Evolutionary conservation across 2,797 vertebrate species (phyloP), one percentile per base, ranked within the genome.

Genomic region (Neosalanx taihuensis): DNA sequence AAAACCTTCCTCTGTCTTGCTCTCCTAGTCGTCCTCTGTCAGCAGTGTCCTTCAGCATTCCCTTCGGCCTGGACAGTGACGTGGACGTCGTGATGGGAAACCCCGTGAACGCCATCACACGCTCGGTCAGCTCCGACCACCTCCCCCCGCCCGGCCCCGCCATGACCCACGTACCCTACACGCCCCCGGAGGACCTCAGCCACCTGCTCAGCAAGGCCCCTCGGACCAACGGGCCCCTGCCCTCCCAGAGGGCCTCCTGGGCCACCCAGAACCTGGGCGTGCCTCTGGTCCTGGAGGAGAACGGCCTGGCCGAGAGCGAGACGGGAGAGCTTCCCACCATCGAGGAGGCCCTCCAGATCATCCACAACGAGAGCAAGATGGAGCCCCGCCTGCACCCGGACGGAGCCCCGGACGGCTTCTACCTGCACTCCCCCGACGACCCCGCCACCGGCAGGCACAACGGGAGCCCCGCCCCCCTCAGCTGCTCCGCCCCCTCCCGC

Each of bases 61-160:
- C 96, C 69, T 98, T 98, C 85, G 95, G 96, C 74, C 88, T 98
- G 87, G 96, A 98, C 90, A 98, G 96, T 74, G 96, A 98, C 26
- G 95, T 98, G 74, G 96, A 97, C 71, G 91, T 97, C 26, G 95
- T 97, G 71, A 97, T 96, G 96, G 96, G 96, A 23, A 94, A 97
- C 86, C 95, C 96, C 0, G 91, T 95, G 17, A 79, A 76, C n/a
- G 72, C 76, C 37, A 92, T 97, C 13, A 93, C 94, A 12, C 95
- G 95, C 68, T 97, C 96, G 0, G 85, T 94, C 82, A 98, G 96
- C 83, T 96, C 94, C 0, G 96, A 97, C 86, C 94, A 94, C 80
- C 89, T 97, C 67, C 92, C 92, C 30, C 92, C 93, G 49, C 41
- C 75, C 6, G 79, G 29, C 72, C 90, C 85, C 74, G 86, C 84